Evolutionary conservation across 2,888 invertebrate species (phyloP).

Genomic region (Noctua pronuba): DNA sequence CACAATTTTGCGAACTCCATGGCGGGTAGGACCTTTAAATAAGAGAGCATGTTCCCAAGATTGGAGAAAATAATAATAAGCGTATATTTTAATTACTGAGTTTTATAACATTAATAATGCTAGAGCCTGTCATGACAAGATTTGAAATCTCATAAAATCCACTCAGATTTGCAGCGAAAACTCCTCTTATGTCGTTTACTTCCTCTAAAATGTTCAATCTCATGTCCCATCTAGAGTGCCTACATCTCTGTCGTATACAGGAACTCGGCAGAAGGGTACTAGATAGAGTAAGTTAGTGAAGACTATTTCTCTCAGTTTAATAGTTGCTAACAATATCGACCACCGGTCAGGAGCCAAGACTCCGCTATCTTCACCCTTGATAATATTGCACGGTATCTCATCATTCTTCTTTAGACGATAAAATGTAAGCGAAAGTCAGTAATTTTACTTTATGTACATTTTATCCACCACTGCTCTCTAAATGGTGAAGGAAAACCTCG

Average conservation of each 20-base stretch:
- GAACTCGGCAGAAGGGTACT: slow-evolving; percentile 70
- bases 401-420: not conserved
- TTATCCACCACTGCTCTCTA: no score
- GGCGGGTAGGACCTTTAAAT: not conserved
- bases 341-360: slow-evolving; percentile 54
- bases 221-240: slow-evolving; percentile 47
- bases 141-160: not conserved
- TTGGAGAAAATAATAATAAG: not conserved
- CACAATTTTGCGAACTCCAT: not conserved
- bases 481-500: no score
- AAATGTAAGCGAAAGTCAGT: not conserved
- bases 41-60: not conserved
- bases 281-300: slow-evolving; percentile 77
- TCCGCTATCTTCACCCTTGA: slow-evolving; percentile 35
- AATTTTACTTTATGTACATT: no score
- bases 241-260: slow-evolving; percentile 52
- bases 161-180: not conserved
- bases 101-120: not conserved
- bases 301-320: slow-evolving; percentile 81
- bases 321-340: slow-evolving; percentile 81
- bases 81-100: not conserved
- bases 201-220: not conserved
- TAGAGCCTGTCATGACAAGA: not conserved
- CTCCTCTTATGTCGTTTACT: no score
- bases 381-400: slow-evolving; percentile 8